Evolutionary conservation across 2,888 invertebrate genomes (phyloP).

Genomic region (Pheosia gnoma): DNA sequence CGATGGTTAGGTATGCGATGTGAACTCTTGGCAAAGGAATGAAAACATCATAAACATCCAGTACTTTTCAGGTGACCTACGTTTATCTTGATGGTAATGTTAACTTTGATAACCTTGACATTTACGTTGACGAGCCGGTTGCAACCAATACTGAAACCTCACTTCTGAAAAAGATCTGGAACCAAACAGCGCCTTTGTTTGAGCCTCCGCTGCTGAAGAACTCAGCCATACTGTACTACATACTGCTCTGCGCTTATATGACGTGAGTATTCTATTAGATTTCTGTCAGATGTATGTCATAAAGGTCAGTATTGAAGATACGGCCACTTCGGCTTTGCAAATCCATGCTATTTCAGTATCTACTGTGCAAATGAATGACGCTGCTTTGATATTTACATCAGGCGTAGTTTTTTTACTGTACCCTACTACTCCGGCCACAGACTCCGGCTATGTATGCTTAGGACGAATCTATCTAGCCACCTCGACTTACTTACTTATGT

Average conservation of each 20-base stretch:
- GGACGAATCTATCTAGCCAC: too few relatives aligned
- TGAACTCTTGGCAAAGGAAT: too few relatives aligned
- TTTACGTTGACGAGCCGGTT: constrained; percentile 53
- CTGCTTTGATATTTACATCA: too few relatives aligned
- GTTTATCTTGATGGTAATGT: constrained; percentile 45
- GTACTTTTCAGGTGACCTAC: constrained; percentile 47
- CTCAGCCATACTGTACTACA: constrained; percentile 64
- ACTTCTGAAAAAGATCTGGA: constrained; percentile 60
- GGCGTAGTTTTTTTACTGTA: too few relatives aligned
- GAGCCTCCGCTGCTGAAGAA: constrained; percentile 63
- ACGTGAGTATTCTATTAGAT: constrained; percentile 54
- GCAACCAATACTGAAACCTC: constrained; percentile 35
- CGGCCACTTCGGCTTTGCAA: too few relatives aligned
- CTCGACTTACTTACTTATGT: too few relatives aligned
- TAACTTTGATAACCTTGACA: constrained; percentile 8
- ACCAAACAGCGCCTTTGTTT: constrained; percentile 73
- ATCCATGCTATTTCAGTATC: too few relatives aligned
- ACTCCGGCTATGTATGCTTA: too few relatives aligned
- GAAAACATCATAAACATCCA: background rate
- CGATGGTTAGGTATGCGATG: too few relatives aligned
- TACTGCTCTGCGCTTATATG: constrained; percentile 70
- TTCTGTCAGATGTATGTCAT: background rate
- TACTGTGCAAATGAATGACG: too few relatives aligned
- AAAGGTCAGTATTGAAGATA: background rate
- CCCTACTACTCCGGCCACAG: too few relatives aligned